These are phyloP conservation scores for Autographa gamma DNA, from an alignment of 2,888 invertebrate genomes.

Conservation along the genomic window DNA sequence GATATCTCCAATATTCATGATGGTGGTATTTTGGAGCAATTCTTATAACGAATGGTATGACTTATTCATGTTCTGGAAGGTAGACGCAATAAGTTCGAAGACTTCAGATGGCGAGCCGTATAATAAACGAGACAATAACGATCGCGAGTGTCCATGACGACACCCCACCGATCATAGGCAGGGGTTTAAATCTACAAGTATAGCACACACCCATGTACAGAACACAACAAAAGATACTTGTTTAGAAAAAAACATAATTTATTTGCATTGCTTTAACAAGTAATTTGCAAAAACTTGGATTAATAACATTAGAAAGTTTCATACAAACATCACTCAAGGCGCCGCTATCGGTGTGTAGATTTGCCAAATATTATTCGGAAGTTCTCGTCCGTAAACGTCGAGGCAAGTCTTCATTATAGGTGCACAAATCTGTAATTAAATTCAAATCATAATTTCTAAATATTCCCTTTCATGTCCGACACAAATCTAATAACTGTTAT, in stretches of 20 bases:
- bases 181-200: neutral
- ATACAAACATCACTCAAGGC: slow-evolving; percentile 25
- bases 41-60: slow-evolving; percentile 86
- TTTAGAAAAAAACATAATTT: neutral
- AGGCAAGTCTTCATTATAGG: slow-evolving; percentile 80
- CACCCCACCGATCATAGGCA: slow-evolving; percentile 22
- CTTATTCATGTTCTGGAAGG: slow-evolving; percentile 84
- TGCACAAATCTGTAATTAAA: slow-evolving; percentile 75
- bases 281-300: neutral
- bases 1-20: slow-evolving; percentile 58
- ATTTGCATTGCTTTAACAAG: neutral
- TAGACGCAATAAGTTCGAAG: slow-evolving; percentile 81
- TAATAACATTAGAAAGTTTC: slow-evolving; percentile 14
- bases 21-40: slow-evolving; percentile 76
- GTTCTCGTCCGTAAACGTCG: slow-evolving; percentile 80
- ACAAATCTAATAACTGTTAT: slow-evolving; percentile 24
- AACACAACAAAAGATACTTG: neutral
- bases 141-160: slow-evolving; percentile 58
- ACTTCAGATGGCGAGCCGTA: slow-evolving; percentile 75
- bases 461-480: slow-evolving; percentile 30
- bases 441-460: slow-evolving; percentile 19
- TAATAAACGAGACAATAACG: slow-evolving; percentile 84
- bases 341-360: slow-evolving; percentile 75
- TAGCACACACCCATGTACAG: neutral
- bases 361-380: slow-evolving; percentile 82